These are phyloP conservation scores for Eurytoma californica DNA, from an alignment of 2,888 invertebrate species.

Conservation along the genomic window DNA sequence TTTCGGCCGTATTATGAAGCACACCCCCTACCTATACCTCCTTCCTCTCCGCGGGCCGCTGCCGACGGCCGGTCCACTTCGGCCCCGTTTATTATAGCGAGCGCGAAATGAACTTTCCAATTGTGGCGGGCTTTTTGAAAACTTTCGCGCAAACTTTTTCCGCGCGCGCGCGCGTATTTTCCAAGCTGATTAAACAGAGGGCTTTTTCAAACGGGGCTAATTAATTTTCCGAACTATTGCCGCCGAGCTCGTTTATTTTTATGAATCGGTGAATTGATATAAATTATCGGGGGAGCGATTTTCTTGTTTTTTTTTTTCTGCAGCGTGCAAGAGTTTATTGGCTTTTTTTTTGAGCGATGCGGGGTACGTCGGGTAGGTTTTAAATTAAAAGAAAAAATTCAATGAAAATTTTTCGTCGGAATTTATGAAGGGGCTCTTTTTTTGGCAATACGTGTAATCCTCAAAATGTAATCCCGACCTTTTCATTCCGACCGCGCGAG, in stretches of 20 bases:
- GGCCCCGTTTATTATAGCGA: background rate
- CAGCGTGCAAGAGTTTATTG: too few relatives aligned
- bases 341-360: too few relatives aligned
- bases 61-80: too few relatives aligned
- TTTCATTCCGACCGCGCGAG: slow-evolving; percentile 17
- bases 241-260: background rate
- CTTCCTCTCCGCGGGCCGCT: too few relatives aligned
- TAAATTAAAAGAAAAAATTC: slow-evolving; percentile 23
- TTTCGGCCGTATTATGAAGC: slow-evolving; percentile 13
- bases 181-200: background rate
- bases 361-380: background rate
- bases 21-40: background rate
- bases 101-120: background rate
- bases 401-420: too few relatives aligned
- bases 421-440: too few relatives aligned
- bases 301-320: background rate
- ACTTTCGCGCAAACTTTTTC: background rate
- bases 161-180: background rate
- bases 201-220: slow-evolving; percentile 4
- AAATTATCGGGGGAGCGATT: background rate
- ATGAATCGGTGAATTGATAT: background rate
- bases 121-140: too few relatives aligned
- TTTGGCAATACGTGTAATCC: background rate
- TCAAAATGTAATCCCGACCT: slow-evolving; percentile 32
- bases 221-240: background rate